Evolutionary conservation across 2,113 vertebrate species (phyloP), one percentile per base, ranked within the genome.

Genomic region (Mungos mungo): DNA sequence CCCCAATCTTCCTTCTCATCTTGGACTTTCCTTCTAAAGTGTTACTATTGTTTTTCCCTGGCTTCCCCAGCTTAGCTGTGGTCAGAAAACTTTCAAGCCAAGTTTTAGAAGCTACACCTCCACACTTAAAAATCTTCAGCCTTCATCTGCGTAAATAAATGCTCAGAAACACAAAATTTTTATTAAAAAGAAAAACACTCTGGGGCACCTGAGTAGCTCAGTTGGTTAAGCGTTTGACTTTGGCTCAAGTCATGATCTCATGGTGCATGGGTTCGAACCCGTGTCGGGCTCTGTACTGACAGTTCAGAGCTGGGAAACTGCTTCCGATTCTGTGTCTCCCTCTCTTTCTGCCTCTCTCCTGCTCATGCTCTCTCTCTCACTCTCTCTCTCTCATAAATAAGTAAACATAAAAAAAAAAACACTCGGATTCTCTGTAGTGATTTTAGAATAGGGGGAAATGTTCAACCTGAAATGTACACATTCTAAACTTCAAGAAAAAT

Each of bases 401-500:
- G 16, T 60, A 25, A 23, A 21, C 16, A 14, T 54, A 23, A 23
- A 9, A 60, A 60, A 60, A n/a, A 8, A 21, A 41, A 3, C 41
- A 7, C 57, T 35, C 52, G 23, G 12, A 57, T 45, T 45, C 16
- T 31, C 77, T 50, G 2, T 29, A 29, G 60, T 45, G 63, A 88
- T 35, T 83, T 79, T 71, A 47, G 47, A 95, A 33, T n/a, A 35
- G 35, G n/a, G 29, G 41, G 50, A 31, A 69, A 83, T 14, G 7
- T 52, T 79, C 16, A 83, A 50, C 27, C 69, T 35, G 31, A 18
- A 7, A 14, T 15, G 33, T 35, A 63, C 13, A 23, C 71, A 82
- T 83, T 96, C 72, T 50, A 71, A 88, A 69, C 18, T 87, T 54
- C 87, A 23, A 65, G 89, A 92, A n/a, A 41, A 7, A 29, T 57